phyloP scores from a whole-genome alignment of 2,888 invertebrate species.

The Drosophila niveifrons region DNA sequence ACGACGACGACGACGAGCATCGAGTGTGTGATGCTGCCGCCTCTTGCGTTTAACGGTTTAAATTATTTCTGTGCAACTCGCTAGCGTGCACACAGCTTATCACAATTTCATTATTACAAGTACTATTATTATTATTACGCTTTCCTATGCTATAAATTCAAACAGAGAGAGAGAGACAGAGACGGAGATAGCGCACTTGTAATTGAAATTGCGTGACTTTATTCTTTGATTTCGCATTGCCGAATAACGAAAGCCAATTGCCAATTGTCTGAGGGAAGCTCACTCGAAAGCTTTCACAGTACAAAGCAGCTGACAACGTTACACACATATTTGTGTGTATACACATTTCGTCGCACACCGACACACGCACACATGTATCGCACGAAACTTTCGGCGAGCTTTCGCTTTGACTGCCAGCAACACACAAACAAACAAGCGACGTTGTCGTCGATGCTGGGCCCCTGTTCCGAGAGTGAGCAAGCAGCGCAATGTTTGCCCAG shows the following conservation, averaged over 20 bases:
- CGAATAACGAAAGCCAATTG: slow-evolving; percentile 2
- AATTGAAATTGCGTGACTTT: slow-evolving; percentile 81
- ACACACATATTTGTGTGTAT: slow-evolving; percentile 16
- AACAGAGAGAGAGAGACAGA: slow-evolving; percentile 22
- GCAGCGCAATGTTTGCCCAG: slow-evolving; percentile 77
- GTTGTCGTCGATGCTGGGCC: slow-evolving; percentile 49
- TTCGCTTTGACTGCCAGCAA: slow-evolving; percentile 48
- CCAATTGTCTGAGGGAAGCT: slow-evolving; percentile 30
- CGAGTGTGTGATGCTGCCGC: slow-evolving; percentile 44
- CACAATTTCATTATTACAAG: slow-evolving; percentile 77
- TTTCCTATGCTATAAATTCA: slow-evolving; percentile 40
- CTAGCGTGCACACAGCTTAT: slow-evolving; percentile 78
- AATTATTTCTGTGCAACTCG: slow-evolving; percentile 63
- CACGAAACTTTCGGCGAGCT: slow-evolving; percentile 51
- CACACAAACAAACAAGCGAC: slow-evolving; percentile 25
- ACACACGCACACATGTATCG: neutral
- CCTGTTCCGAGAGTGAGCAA: slow-evolving; percentile 74
- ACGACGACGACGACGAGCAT: slow-evolving; percentile 51
- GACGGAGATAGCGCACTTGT: slow-evolving; percentile 56
- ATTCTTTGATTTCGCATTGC: slow-evolving; percentile 70
- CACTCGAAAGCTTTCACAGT: slow-evolving; percentile 48
- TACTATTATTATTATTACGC: slow-evolving; percentile 60
- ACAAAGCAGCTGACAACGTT: slow-evolving; percentile 44
- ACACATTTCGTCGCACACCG: slow-evolving; percentile 4
- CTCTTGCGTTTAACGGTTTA: slow-evolving; percentile 71